Evolutionary conservation across 2,797 vertebrate genomes (phyloP).

Genomic region (Echiichthys vipera): DNA sequence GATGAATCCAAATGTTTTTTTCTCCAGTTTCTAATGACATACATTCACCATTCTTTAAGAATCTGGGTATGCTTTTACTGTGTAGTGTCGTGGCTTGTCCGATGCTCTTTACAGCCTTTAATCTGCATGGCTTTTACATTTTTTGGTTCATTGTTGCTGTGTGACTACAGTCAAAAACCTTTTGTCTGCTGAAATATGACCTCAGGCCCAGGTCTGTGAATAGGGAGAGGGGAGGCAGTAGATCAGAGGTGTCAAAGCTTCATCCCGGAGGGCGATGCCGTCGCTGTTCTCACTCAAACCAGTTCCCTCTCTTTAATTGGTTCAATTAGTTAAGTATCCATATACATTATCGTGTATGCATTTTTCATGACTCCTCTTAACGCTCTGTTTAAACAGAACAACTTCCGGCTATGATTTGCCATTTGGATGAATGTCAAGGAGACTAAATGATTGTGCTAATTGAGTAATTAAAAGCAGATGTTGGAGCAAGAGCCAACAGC

Average conservation of each 20-base stretch:
- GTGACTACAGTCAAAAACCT: slow-evolving; percentile 75
- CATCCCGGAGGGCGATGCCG: slow-evolving; percentile 72
- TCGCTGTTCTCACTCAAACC: slow-evolving; percentile 76
- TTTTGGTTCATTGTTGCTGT: slow-evolving; percentile 62
- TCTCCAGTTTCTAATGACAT: background rate
- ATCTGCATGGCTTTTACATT: slow-evolving; percentile 57
- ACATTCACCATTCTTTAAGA: background rate
- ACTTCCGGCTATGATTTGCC: slow-evolving; percentile 86
- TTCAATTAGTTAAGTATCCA: slow-evolving; percentile 87
- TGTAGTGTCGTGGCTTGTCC: background rate
- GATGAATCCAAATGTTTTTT: slow-evolving; percentile 25
- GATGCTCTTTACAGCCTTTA: slow-evolving; percentile 37
- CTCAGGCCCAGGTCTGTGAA: slow-evolving; percentile 72
- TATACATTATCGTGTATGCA: slow-evolving; percentile 84
- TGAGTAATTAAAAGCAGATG: slow-evolving; percentile 91
- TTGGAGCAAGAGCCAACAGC: slow-evolving; percentile 85
- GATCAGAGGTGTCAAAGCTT: slow-evolving; percentile 82
- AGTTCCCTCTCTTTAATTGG: slow-evolving; percentile 81
- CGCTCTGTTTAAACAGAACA: slow-evolving; percentile 80
- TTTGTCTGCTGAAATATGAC: slow-evolving; percentile 84
- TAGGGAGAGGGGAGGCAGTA: slow-evolving; percentile 78
- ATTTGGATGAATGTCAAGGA: slow-evolving; percentile 86
- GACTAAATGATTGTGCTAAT: slow-evolving; percentile 87
- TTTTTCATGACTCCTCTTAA: slow-evolving; percentile 86
- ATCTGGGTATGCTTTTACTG: background rate